Conservation (phyloP, 2,797 vertebrate genomes). For the Garrulus glandarius region DNA sequence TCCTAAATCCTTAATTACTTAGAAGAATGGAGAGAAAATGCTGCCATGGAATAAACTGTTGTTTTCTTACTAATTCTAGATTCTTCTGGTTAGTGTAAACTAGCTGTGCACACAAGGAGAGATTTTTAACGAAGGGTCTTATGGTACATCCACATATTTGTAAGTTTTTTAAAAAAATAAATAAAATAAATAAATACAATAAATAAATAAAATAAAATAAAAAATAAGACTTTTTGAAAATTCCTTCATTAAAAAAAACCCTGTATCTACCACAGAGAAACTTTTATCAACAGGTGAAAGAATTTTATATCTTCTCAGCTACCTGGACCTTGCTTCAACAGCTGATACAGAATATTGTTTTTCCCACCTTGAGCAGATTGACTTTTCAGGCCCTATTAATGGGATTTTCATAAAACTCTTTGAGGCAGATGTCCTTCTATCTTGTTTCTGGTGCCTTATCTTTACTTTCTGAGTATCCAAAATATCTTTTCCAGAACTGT, state of each 20-base stretch:
- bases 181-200: not conserved
- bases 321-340: not conserved
- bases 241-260: fast-evolving
- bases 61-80: not conserved
- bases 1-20: not conserved
- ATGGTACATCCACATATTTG: not conserved
- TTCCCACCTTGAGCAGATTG: not conserved
- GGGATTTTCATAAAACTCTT: not conserved
- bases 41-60: not conserved
- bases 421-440: not conserved
- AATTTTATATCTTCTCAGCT: not conserved
- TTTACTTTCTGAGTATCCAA: not conserved
- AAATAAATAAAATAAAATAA: too few species aligned
- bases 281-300: not conserved
- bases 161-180: not conserved
- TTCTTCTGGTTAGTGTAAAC: not conserved
- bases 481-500: not conserved
- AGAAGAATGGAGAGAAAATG: not conserved
- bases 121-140: not conserved
- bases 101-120: not conserved
- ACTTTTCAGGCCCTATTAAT: not conserved
- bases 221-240: not conserved
- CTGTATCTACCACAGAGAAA: not conserved
- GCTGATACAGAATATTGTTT: not conserved
- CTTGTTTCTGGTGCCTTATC: not conserved